Evolutionary conservation across 1,140 invertebrate species (phyloP).

Genomic region (Hermatobates lingyangjiaoensis): DNA sequence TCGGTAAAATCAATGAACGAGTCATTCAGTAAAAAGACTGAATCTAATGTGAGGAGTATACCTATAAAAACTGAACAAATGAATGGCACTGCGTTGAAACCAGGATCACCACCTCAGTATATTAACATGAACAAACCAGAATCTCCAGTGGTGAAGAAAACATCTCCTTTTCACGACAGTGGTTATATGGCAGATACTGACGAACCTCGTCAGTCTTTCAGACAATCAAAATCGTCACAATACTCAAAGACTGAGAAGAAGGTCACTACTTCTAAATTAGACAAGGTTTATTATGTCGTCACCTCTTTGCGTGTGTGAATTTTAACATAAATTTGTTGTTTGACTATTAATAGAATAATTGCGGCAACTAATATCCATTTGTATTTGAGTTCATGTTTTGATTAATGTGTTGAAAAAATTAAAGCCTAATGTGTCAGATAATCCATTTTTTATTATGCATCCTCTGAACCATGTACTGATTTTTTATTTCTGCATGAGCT

Average conservation of each 20-base stretch:
- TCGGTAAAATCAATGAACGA: conserved; percentile 17
- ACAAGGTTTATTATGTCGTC: not conserved
- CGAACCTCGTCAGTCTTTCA: conserved; percentile 28
- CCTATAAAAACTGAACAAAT: conserved; percentile 4
- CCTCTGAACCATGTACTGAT: too few relatives aligned
- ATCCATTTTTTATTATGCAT: too few relatives aligned
- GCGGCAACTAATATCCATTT: too few relatives aligned
- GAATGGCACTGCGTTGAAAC: conserved; percentile 21
- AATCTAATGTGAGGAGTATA: conserved; percentile 1
- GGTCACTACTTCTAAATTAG: not conserved
- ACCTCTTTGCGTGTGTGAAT: too few relatives aligned
- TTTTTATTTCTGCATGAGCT: too few relatives aligned
- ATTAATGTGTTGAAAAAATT: too few relatives aligned
- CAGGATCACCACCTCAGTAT: conserved; percentile 32
- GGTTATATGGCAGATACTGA: conserved; percentile 56
- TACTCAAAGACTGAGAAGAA: not conserved
- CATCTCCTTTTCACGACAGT: conserved; percentile 28
- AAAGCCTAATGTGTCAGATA: too few relatives aligned
- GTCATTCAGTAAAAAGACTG: conserved; percentile 6
- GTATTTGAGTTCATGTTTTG: too few relatives aligned
- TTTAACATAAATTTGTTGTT: too few relatives aligned
- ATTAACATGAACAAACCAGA: conserved; percentile 30
- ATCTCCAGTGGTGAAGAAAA: conserved; percentile 33
- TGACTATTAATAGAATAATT: too few relatives aligned
- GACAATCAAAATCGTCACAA: not conserved